Base-by-base conservation (phyloP, 2,113 vertebrate species). In the Tragelaphus scriptus region DNA sequence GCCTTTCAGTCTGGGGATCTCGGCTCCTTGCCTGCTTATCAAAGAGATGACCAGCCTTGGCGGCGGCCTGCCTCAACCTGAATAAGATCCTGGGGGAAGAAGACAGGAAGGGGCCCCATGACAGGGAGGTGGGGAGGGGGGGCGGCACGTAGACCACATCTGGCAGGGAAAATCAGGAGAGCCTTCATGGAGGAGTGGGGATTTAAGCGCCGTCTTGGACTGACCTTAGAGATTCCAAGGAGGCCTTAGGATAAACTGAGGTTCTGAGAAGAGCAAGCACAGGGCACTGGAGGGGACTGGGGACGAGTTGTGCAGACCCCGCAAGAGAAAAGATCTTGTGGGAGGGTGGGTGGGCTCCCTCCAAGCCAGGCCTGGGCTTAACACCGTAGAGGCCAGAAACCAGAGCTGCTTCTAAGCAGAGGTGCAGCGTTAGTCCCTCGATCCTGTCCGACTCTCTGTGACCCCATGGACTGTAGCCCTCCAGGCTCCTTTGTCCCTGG, bases 281-380 rank as follows among this genome's bases (percentile, higher is more conserved):
- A 5, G 23, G 58, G 9, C 6, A 9, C 59, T 1, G 4, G 7
- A n/a, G 25, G 19, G n/a, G 19, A 21, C 1, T 10, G 17, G 1
- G 2, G 3, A 7, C 15, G 13, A 14, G 23, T 4, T 21, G 56
- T 7, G 4, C 40, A 14, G 28, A 55, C 51, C 58, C 21, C 47
- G 30, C 3, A 8, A n/a, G 25, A 26, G 89, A 26, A 10, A 8
- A 6, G 25, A 53, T 44, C 44, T 44, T 44, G 44, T 44, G 44
- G 44, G 44, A 44, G 44, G 6, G 44, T 6, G 44, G 44, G 28
- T 14, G 40, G 71, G n/a, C n/a, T n/a, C n/a, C n/a, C n/a, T n/a
- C n/a, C n/a, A n/a, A n/a, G 28, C 85, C 61, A 13, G 58, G 47
- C 53, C 49, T 6, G 3, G 2, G 36, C 36, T 19, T 25, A 51